Conservation (phyloP, 2,888 invertebrate genomes). For the Orgyia antiqua region DNA sequence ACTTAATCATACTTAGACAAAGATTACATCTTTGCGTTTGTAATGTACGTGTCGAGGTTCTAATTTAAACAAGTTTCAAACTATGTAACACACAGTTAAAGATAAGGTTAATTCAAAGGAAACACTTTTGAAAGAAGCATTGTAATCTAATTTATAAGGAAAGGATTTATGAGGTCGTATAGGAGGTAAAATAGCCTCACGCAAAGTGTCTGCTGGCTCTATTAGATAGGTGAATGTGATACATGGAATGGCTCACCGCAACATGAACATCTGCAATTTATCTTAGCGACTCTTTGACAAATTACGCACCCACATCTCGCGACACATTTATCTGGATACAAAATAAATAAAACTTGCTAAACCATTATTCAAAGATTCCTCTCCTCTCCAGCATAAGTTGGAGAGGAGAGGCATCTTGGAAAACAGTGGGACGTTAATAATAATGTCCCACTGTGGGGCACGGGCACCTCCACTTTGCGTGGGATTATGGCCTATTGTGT, state of each 20-base stretch:
- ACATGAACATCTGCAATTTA: constrained; percentile 52
- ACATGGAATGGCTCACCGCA: constrained; percentile 47
- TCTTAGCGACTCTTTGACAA: constrained; percentile 45
- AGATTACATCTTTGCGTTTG: too few species aligned
- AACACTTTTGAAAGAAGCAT: constrained; percentile 30
- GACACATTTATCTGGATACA: too few species aligned
- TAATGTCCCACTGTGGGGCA: too few species aligned
- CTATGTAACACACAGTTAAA: constrained; percentile 17
- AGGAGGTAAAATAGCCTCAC: constrained; percentile 55
- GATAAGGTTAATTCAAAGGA: constrained; percentile 25
- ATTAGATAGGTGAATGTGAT: constrained; percentile 58
- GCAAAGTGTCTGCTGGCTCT: constrained; percentile 54
- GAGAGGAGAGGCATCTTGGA: too few species aligned
- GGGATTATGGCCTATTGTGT: too few species aligned
- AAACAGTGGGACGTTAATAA: too few species aligned
- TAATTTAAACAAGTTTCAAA: constrained; percentile 18
- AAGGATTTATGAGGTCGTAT: constrained; percentile 55
- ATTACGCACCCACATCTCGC: constrained; percentile 19
- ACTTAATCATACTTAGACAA: too few species aligned
- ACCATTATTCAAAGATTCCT: too few species aligned
- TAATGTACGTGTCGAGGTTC: constrained; percentile 6
- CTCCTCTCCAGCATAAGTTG: too few species aligned
- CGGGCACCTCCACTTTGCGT: too few species aligned
- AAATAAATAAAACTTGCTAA: too few species aligned
- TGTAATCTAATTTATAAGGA: constrained; percentile 63